Evolutionary conservation across 2,113 vertebrate genomes (phyloP), one percentile per base, ranked within the genome.

Genomic region (Neogale vison): DNA sequence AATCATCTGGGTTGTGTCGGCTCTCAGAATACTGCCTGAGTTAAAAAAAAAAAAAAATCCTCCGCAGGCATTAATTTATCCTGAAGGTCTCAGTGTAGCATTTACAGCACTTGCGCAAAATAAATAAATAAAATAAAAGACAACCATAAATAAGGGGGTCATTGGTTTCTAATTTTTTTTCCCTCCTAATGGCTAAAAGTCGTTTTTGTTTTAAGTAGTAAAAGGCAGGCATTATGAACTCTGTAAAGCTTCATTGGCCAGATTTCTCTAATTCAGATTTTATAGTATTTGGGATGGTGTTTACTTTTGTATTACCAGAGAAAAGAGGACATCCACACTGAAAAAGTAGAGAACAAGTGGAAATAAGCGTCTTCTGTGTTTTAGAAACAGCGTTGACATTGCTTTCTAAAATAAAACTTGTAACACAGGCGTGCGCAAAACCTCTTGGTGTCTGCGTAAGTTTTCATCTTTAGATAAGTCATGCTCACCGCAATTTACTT

Each of bases 1-100:
- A 69, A 82, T 85, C 92, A 88, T 96, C 95, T 96, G 97, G 97
- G 80, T 92, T 88, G 55, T 94, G 89, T 97, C 97, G 92, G 2
- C 57, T 86, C 67, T 50, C 45, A 72, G 79, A 95, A 57, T 88
- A 72, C 71, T 74, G 47, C 39, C 63, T 39, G 47, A 77, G 47
- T 47, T 57, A 4, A 23, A 7, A 18, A 7, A 21, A 15, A 15
- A 50, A 57, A 50, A 87, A 71, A 88, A 11, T 61, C 23, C 23
- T 61, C 59, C 71, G 21, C 29, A 92, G 92, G 55, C 42, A 34
- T 57, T 45, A 36, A 81, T 83, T 95, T 79, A 55, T 42, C 82
- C 31, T 18, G 52, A 52, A 77, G 11, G 13, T 50, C 20, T 79
- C 79, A 65, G 74, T 65, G 36, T 74, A 93, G 45, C 83, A 90